phyloP scores from a whole-genome alignment of 2,888 invertebrate species.

The Ctena decussata region DNA sequence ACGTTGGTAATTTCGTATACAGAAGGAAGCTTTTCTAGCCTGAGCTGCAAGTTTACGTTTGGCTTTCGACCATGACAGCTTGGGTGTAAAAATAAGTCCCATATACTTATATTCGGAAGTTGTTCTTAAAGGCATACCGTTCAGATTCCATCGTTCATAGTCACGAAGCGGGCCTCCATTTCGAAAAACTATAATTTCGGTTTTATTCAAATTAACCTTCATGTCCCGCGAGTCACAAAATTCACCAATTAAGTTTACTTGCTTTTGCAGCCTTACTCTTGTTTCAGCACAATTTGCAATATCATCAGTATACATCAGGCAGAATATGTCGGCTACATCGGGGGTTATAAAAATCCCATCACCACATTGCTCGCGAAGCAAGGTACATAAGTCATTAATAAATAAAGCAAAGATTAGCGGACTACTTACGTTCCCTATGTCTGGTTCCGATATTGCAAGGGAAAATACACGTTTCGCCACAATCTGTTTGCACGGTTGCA shows the following conservation, averaged over 20 bases:
- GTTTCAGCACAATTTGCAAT: conserved; percentile 19
- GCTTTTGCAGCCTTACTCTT: neutral
- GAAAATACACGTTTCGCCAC: neutral
- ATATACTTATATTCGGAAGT: conserved; percentile 23
- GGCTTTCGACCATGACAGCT: conserved; percentile 12
- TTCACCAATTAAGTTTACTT: neutral
- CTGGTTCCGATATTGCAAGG: conserved; percentile 7
- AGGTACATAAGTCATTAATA: conserved; percentile 26
- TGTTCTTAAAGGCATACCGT: neutral
- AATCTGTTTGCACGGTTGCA: conserved; percentile 3
- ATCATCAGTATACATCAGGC: conserved; percentile 14
- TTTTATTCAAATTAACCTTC: too few species aligned
- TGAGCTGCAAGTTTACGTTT: neutral
- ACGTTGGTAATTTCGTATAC: neutral
- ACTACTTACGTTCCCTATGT: conserved; percentile 20
- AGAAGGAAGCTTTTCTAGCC: neutral
- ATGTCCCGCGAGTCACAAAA: neutral
- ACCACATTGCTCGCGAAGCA: too few species aligned
- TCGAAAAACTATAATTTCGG: conserved; percentile 19
- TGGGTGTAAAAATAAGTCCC: conserved; percentile 24
- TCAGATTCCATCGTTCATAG: conserved; percentile 10
- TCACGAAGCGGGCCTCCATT: conserved; percentile 8
- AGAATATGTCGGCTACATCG: conserved; percentile 7
- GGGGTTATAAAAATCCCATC: neutral
- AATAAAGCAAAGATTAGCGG: conserved; percentile 8